These are phyloP conservation scores for Anarhynchus alexandrinus DNA, from an alignment of 2,113 vertebrate genomes.

Conservation along the genomic window DNA sequence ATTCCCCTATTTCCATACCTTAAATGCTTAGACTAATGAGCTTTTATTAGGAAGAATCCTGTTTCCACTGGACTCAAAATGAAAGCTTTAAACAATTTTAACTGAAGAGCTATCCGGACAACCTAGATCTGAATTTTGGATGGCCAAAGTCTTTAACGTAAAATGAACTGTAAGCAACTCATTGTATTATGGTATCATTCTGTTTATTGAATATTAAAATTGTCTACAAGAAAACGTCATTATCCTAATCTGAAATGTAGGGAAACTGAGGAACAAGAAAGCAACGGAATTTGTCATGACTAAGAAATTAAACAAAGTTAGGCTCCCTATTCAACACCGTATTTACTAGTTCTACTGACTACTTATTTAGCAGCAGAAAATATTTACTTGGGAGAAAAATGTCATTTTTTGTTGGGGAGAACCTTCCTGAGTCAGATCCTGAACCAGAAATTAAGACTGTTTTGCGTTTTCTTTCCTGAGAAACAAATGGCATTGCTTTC, in stretches of 20 bases:
- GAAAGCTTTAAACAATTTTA: background rate
- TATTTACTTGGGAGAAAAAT: background rate
- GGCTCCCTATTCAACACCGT: background rate
- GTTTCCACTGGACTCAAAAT: background rate
- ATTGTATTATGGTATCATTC: background rate
- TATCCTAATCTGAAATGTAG: background rate
- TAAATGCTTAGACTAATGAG: background rate
- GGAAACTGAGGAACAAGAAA: background rate
- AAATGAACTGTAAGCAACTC: background rate
- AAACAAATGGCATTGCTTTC: background rate
- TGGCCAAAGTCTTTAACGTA: background rate
- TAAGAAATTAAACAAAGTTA: background rate
- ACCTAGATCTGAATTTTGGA: background rate
- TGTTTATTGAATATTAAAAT: background rate
- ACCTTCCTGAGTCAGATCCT: background rate
- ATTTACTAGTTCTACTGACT: background rate
- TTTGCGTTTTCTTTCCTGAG: background rate
- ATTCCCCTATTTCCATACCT: background rate
- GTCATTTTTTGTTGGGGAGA: background rate
- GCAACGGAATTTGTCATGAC: background rate
- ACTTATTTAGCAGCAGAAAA: background rate
- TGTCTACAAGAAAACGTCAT: background rate
- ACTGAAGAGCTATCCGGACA: background rate
- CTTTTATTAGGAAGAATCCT: background rate
- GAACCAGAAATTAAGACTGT: background rate